phyloP scores from a whole-genome alignment of 2,113 vertebrate species.

The Dinomys branickii region DNA sequence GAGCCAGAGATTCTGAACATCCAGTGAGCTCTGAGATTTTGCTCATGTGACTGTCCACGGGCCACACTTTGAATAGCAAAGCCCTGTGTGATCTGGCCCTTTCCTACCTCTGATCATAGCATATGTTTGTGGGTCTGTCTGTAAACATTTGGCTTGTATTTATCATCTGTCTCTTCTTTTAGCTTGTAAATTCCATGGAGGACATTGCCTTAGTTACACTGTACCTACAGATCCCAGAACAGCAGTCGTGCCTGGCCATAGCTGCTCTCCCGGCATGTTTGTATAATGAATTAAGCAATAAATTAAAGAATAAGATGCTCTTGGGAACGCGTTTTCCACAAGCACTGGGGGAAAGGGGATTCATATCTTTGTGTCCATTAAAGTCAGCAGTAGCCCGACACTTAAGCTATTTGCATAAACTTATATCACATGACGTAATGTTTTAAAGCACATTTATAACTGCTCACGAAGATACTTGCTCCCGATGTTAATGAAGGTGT shows the following conservation, averaged over 20 bases:
- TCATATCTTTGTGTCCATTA: not conserved
- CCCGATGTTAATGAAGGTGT: constrained; percentile 8
- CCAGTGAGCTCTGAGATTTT: accelerated
- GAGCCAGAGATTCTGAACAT: not conserved
- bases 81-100: not conserved
- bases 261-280: not conserved
- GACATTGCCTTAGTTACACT: not conserved
- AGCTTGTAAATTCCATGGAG: not conserved
- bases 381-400: not conserved
- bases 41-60: not conserved
- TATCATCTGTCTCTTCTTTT: not conserved
- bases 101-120: not conserved
- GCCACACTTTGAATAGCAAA: not conserved
- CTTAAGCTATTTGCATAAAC: constrained; percentile 7
- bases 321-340: not conserved
- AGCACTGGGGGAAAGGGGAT: not conserved
- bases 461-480: not conserved
- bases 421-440: not conserved
- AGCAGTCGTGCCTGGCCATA: not conserved
- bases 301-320: not conserved
- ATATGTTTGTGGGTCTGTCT: not conserved
- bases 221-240: not conserved
- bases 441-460: constrained; percentile 53
- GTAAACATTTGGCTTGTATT: not conserved
- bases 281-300: not conserved